Evolutionary conservation across 2,797 vertebrate species (phyloP), one percentile per base, ranked within the genome.

Genomic region (Discoglossus pictus): DNA sequence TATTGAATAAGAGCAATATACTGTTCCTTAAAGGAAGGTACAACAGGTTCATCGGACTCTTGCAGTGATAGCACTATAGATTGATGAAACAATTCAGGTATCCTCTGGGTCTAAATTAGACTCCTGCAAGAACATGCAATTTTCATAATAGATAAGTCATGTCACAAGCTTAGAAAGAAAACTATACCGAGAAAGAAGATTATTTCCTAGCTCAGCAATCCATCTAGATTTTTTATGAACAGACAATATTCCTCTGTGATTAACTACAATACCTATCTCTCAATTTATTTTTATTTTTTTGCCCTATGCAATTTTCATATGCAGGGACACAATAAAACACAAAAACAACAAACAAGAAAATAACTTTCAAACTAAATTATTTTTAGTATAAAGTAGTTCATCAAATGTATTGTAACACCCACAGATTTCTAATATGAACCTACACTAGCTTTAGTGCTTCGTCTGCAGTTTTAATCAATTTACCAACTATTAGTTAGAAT

Each of bases 121-220:
- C 34, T 34, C 51, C 62, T 69, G 50, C 66, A 62, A 54, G 58
- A 61, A 55, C 48, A 55, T 69, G 58, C 58, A 61, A 69, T 69
- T 69, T 69, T 69, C 58, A 61, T 69, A 69, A 69, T 62, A 69
- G 66, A 69, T 69, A 69, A 69, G 58, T 62, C 66, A 61, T 69
- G 66, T 69, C 58, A 61, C 40, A 55, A 27, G 58, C 50, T 47
- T 43, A 62, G 50, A 24, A 61, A 55, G 25, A 62, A 69, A 61
- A 39, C 58, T 62, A 42, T 61, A 62, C 58, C 20, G 34, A 62
- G 24, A 53, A 47, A 67, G 54, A 59, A 69, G 66, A 69, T 69
- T 69, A 50, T 62, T 69, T 68, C 62, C 42, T 62, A 15, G 66
- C 39, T 47, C 40, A 61, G 50, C 58, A 42, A 69, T 69, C 66